phyloP scores from a whole-genome alignment of 2,113 vertebrate genomes.

The Atractosteus spatula region DNA sequence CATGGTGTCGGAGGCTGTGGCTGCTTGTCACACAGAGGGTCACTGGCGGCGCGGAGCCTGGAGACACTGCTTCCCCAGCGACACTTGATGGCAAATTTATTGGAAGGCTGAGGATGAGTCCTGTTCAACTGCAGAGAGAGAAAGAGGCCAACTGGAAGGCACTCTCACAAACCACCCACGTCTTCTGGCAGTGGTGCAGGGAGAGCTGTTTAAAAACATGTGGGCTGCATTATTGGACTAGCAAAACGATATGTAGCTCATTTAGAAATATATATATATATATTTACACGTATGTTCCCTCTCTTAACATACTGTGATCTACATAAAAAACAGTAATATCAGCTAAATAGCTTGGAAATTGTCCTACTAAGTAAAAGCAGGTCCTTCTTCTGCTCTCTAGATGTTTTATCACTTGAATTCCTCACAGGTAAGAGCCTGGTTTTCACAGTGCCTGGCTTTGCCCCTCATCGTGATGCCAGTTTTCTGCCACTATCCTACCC shows the following conservation, averaged over 20 bases:
- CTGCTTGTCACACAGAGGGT: neutral
- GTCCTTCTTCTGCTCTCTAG: neutral
- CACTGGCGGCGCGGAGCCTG: neutral
- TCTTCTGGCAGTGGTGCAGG: slow-evolving; percentile 10
- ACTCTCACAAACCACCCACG: slow-evolving; percentile 21
- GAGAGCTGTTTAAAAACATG: slow-evolving; percentile 21
- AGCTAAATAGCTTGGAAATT: neutral
- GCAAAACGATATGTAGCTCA: slow-evolving; percentile 22
- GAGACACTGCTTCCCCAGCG: neutral
- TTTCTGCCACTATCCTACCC: neutral
- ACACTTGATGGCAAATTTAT: slow-evolving; percentile 4
- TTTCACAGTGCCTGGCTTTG: neutral
- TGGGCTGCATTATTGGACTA: slow-evolving; percentile 21
- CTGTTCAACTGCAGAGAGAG: neutral
- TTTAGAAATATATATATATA: neutral
- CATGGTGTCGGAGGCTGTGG: slow-evolving; percentile 6
- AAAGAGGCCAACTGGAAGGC: slow-evolving; percentile 16
- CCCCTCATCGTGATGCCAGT: neutral
- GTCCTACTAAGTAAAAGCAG: neutral
- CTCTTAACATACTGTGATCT: neutral
- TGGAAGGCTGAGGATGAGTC: neutral
- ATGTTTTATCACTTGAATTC: neutral
- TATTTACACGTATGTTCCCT: neutral
- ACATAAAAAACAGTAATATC: neutral
- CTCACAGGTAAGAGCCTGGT: neutral